Evolutionary conservation across 2,113 vertebrate species (phyloP), one percentile per base, ranked within the genome.

Genomic region (Probosciger aterrimus): DNA sequence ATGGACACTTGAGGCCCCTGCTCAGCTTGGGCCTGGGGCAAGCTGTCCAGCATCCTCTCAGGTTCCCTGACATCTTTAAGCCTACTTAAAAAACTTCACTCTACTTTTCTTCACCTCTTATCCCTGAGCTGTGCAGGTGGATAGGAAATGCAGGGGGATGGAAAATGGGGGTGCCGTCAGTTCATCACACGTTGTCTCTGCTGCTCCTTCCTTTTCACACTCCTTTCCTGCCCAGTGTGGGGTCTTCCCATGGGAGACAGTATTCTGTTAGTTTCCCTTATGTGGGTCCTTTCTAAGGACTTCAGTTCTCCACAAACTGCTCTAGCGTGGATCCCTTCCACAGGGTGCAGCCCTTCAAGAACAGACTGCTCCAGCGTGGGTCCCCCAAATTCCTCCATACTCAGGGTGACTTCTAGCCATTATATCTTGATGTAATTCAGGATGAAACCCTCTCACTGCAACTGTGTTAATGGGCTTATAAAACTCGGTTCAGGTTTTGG

Each of bases 311-410:
- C 31, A 44, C 9, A 10, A 23, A 18, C 11, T 57, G 24, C 13
- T 46, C 41, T 24, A 23, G 3, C 0, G 0, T 41, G 39, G 6
- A 9, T 77, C 10, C 5, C 11, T 67, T 46, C 24, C 24, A 41
- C 1, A 1, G 9, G 1, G 1, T 5, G 4, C 9, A 55, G 25
- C 18, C 7, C 18, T 73, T 82, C 41, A 70, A 44, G 25, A 35
- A 5, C 27, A 74, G 3, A 9, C 11, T 47, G 7, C 20, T 79
- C 15, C 39, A 70, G 3, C 1, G 0, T 22, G 5, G 3, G 27
- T n/a, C 7, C 9, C 9, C 16, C 52, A 53, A 16, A 53, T 53
- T 30, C 28, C 52, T 53, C 52, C 52, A 30, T 14, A 37, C 6
- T 24, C 1, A 0, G 25, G 2, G 9, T 67, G 49, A 79, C 22